Evolutionary conservation across 2,888 invertebrate genomes (phyloP).

Genomic region (Oithona nana): DNA sequence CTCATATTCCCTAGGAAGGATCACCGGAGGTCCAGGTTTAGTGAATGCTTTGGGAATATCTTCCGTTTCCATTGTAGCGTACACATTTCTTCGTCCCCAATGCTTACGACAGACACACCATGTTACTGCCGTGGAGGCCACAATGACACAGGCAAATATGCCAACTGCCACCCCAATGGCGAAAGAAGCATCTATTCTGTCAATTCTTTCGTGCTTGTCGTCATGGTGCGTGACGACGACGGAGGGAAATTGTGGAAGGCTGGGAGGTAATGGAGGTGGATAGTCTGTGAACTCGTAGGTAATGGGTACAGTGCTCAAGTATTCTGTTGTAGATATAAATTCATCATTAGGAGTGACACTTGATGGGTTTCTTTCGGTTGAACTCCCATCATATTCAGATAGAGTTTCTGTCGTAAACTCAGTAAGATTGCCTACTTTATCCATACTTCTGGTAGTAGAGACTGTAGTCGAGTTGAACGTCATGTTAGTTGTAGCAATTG

Average conservation of each 20-base stretch:
- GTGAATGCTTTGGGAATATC: not conserved
- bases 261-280: not conserved
- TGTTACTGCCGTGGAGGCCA: not conserved
- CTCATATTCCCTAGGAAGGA: too few relatives aligned
- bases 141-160: not conserved
- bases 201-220: not conserved
- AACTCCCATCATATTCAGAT: not conserved
- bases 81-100: conserved; percentile 4
- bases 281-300: not conserved
- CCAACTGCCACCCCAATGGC: not conserved
- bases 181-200: not conserved
- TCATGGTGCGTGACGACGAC: not conserved
- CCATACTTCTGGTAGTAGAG: not conserved
- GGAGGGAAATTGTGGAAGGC: not conserved
- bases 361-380: too few relatives aligned
- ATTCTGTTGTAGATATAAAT: not conserved
- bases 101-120: conserved; percentile 7
- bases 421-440: not conserved
- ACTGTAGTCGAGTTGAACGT: too few relatives aligned
- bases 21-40: conserved; percentile 13
- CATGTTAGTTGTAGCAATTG: too few relatives aligned
- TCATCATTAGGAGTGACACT: too few relatives aligned
- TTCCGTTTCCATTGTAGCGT: conserved; percentile 11
- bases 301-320: not conserved
- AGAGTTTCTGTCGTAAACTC: not conserved